These are phyloP conservation scores for Agonopterix alstromeriana DNA, from an alignment of 2,888 invertebrate genomes.

Conservation along the genomic window DNA sequence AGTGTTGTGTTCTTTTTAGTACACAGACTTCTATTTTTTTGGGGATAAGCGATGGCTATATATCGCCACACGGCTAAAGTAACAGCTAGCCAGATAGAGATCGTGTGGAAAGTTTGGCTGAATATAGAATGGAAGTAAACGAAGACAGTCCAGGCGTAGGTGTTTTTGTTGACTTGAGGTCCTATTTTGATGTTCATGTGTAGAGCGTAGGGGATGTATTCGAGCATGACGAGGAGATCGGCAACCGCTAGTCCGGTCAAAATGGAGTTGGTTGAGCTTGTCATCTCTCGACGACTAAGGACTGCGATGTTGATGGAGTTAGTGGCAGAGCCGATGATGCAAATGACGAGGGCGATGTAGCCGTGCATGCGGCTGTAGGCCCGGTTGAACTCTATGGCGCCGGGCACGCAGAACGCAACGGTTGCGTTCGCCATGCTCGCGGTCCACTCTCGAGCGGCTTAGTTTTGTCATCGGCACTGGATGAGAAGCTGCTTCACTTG, in stretches of 20 bases:
- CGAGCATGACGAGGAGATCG: conserved; percentile 95
- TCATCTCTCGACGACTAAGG: conserved; percentile 92
- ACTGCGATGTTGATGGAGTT: conserved; percentile 96
- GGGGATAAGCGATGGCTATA: conserved; percentile 89
- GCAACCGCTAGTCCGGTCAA: conserved; percentile 93
- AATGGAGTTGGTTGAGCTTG: conserved; percentile 93
- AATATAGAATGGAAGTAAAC: conserved; percentile 95
- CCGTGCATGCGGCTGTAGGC: conserved; percentile 88
- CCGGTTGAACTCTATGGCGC: conserved; percentile 77
- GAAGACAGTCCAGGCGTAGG: conserved; percentile 88
- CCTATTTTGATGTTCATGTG: conserved; percentile 84
- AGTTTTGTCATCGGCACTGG: conserved; percentile 33
- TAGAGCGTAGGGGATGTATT: conserved; percentile 93
- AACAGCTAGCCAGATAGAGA: conserved; percentile 95
- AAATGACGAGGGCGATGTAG: conserved; percentile 89
- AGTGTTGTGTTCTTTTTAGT: conserved; percentile 85
- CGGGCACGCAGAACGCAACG: conserved; percentile 73
- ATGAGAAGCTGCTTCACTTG: background rate
- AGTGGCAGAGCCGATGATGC: conserved; percentile 92
- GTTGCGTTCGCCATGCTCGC: conserved; percentile 51
- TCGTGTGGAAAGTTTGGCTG: conserved; percentile 91
- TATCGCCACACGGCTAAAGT: conserved; percentile 96
- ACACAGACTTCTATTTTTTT: conserved; percentile 88
- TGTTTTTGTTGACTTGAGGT: conserved; percentile 68
- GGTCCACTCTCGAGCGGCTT: conserved; percentile 16